A percentile compares a stretch with the other conserved stretches of the same genome.
These are phyloP conservation scores for Clamator glandarius DNA, from an alignment of 2,797 vertebrate species.

Conservation along the genomic window DNA sequence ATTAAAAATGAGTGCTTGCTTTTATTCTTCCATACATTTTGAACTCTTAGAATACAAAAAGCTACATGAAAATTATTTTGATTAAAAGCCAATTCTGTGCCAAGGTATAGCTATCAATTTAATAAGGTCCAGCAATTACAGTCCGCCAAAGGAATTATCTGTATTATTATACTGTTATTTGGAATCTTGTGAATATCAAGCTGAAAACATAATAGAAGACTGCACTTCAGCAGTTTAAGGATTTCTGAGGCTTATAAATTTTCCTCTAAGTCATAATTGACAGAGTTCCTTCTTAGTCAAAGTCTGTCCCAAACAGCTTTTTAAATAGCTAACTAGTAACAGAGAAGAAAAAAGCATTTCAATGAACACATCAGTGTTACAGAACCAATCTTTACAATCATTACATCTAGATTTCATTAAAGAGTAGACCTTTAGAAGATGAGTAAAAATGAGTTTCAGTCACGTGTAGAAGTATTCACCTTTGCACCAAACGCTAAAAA, in stretches of 20 bases:
- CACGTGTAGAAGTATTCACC: background rate
- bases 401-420: background rate
- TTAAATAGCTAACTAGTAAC: background rate
- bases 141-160: background rate
- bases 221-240: background rate
- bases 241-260: background rate
- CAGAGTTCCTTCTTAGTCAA: background rate
- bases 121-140: background rate
- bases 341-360: background rate
- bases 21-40: background rate
- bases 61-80: background rate
- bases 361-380: background rate
- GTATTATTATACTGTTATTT: background rate
- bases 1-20: background rate
- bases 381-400: background rate
- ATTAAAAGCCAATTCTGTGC: background rate
- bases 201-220: background rate
- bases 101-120: background rate
- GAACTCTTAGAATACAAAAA: background rate
- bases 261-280: slow-evolving; percentile 18
- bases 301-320: background rate
- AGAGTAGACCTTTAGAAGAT: background rate
- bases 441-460: slow-evolving; percentile 8
- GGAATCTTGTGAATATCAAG: background rate
- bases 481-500: background rate